Conservation (phyloP, 2,888 invertebrate species). For the Erebia epiphron region DNA sequence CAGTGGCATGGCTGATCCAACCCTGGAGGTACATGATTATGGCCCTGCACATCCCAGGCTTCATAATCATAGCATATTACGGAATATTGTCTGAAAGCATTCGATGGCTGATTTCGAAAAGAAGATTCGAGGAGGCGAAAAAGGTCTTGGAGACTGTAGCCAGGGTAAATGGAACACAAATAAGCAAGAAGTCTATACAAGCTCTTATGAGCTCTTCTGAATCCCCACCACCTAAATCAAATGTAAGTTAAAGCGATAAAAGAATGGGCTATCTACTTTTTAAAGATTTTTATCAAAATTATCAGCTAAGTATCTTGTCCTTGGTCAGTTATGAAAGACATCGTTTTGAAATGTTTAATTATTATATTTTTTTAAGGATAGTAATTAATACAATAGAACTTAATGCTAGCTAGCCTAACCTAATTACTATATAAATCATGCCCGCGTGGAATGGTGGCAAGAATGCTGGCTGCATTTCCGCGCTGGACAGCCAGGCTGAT, state of each 20-base stretch:
- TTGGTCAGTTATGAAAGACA: too few relatives aligned
- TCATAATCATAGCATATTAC: conserved; percentile 85
- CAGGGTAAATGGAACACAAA: conserved; percentile 80
- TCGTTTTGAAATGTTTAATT: too few relatives aligned
- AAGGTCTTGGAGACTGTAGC: conserved; percentile 84
- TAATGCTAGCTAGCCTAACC: too few relatives aligned
- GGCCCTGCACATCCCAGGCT: conserved; percentile 86
- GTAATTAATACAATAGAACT: too few relatives aligned
- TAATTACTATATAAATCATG: too few relatives aligned
- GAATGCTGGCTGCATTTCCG: too few relatives aligned
- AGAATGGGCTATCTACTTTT: too few relatives aligned
- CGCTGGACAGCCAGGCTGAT: too few relatives aligned
- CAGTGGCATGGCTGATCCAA: conserved; percentile 85
- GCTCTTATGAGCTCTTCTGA: conserved; percentile 59
- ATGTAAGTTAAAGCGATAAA: conserved; percentile 14
- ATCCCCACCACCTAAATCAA: background rate
- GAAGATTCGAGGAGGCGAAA: conserved; percentile 84
- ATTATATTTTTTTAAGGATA: too few relatives aligned
- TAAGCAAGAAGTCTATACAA: conserved; percentile 74
- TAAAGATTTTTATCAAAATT: too few relatives aligned
- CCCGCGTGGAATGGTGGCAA: too few relatives aligned
- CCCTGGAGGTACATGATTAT: conserved; percentile 87
- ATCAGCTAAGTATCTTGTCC: too few relatives aligned
- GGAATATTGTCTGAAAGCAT: conserved; percentile 87
- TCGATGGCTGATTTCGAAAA: conserved; percentile 89